Evolutionary conservation across 2,797 vertebrate genomes (phyloP).

Genomic region (Merluccius polli): DNA sequence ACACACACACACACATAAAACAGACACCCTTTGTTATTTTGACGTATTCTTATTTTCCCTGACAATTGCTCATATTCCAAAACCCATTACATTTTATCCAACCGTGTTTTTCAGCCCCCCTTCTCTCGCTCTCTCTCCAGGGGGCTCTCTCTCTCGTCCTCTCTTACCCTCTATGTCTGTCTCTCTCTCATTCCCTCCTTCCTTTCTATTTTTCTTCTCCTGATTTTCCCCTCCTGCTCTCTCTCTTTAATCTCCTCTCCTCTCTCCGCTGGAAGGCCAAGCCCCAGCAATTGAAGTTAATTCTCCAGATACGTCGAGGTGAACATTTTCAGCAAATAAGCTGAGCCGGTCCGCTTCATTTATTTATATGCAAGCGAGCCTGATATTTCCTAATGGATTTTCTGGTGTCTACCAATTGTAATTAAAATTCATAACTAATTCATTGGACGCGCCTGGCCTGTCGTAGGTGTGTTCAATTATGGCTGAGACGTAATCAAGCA

Average conservation of each 20-base stretch:
- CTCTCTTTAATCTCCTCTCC: not conserved
- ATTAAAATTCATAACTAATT: conserved; percentile 51
- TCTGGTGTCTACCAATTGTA: conserved; percentile 41
- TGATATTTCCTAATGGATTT: conserved; percentile 40
- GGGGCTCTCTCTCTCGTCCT: not conserved
- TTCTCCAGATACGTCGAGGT: not conserved
- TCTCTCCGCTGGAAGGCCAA: not conserved
- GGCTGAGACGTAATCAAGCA: conserved; percentile 43
- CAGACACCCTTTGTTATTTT: not conserved
- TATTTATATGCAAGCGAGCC: conserved; percentile 51
- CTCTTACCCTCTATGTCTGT: not conserved
- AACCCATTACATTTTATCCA: conserved; percentile 49
- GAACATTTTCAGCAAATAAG: conserved; percentile 12
- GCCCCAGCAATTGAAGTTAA: not conserved
- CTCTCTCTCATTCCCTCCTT: not conserved
- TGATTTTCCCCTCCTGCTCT: conserved; percentile 14
- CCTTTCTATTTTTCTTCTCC: not conserved
- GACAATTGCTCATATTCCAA: conserved; percentile 51
- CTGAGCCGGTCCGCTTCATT: conserved; percentile 24
- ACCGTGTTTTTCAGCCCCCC: conserved; percentile 33
- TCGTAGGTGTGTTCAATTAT: conserved; percentile 56
- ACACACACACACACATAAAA: conserved; percentile 7
- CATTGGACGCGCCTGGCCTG: conserved; percentile 42
- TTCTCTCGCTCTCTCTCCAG: not conserved
- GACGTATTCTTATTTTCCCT: not conserved